phyloP scores from a whole-genome alignment of 2,113 vertebrate species.

The Pomatorhinus ruficollis region DNA sequence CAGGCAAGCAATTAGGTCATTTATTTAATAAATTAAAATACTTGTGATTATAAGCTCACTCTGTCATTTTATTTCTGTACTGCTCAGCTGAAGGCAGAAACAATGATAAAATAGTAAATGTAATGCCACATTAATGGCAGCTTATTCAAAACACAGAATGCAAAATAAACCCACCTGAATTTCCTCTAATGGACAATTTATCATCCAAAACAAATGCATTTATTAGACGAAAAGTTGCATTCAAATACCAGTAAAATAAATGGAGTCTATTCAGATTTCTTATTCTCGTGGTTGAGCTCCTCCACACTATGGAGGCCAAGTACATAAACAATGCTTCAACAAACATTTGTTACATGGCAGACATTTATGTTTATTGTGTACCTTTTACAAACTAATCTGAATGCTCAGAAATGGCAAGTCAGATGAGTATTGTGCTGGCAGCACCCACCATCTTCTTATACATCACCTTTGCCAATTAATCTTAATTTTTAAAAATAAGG shows the following conservation, averaged over 20 bases:
- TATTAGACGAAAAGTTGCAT: slow-evolving; percentile 54
- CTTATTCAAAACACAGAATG: slow-evolving; percentile 42
- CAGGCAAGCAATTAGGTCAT: slow-evolving; percentile 66
- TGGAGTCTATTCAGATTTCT: slow-evolving; percentile 37
- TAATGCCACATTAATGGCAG: slow-evolving; percentile 21
- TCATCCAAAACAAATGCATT: slow-evolving; percentile 66
- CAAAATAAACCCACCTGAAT: slow-evolving; percentile 3
- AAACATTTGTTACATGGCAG: neutral
- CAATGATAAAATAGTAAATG: slow-evolving; percentile 24
- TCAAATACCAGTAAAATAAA: slow-evolving; percentile 65
- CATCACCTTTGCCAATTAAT: neutral
- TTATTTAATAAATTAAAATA: slow-evolving; percentile 73
- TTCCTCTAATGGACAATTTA: slow-evolving; percentile 62
- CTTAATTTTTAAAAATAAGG: neutral
- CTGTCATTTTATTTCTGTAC: slow-evolving; percentile 6
- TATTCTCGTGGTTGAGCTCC: neutral
- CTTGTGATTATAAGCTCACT: slow-evolving; percentile 48
- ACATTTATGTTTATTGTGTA: slow-evolving; percentile 24
- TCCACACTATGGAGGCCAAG: slow-evolving; percentile 18
- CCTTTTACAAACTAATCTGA: slow-evolving; percentile 12
- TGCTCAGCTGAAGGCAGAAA: slow-evolving; percentile 7
- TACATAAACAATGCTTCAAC: slow-evolving; percentile 7
- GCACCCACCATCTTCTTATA: slow-evolving; percentile 2
- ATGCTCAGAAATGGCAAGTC: slow-evolving; percentile 23
- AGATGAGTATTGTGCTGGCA: slow-evolving; percentile 21